Percentiles rank a stretch among this genome's conserved stretches.
Evolutionary conservation across 2,797 vertebrate species (phyloP).

Genomic region (Lagorchestes hirsutus): DNA sequence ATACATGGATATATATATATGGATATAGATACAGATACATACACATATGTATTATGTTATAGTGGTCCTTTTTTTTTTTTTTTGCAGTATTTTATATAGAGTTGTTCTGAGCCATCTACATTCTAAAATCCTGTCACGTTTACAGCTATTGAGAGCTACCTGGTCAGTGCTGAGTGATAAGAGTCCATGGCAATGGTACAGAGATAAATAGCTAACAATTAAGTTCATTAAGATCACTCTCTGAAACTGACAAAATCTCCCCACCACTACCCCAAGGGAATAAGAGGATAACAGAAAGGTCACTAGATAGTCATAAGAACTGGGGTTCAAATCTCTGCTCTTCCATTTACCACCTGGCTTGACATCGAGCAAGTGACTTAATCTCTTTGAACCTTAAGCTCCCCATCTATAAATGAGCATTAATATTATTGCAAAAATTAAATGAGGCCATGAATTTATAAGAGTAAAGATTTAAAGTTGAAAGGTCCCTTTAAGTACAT

Average conservation of each 20-base stretch:
- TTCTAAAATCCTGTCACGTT: slow-evolving; percentile 22
- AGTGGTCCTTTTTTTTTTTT: slow-evolving; percentile 35
- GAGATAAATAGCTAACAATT: slow-evolving; percentile 34
- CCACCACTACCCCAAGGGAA: background rate
- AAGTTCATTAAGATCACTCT: background rate
- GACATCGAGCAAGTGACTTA: background rate
- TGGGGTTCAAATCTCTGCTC: background rate
- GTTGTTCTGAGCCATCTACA: slow-evolving; percentile 19
- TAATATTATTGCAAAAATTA: background rate
- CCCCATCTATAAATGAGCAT: background rate
- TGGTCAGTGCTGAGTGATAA: background rate
- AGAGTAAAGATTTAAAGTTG: background rate
- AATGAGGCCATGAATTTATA: background rate
- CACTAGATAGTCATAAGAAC: background rate
- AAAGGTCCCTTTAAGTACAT: background rate
- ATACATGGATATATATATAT: too few species aligned
- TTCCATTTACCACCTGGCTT: background rate
- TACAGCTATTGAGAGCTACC: slow-evolving; percentile 9
- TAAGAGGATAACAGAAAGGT: background rate
- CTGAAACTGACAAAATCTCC: background rate
- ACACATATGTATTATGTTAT: too few species aligned
- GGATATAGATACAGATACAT: too few species aligned
- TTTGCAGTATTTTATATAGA: background rate
- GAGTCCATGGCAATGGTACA: background rate
- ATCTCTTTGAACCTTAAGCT: background rate